A percentile compares a stretch with the other conserved stretches of the same genome.
Evolutionary conservation across 1,140 invertebrate species (phyloP).

Genomic region (Eciton burchellii): DNA sequence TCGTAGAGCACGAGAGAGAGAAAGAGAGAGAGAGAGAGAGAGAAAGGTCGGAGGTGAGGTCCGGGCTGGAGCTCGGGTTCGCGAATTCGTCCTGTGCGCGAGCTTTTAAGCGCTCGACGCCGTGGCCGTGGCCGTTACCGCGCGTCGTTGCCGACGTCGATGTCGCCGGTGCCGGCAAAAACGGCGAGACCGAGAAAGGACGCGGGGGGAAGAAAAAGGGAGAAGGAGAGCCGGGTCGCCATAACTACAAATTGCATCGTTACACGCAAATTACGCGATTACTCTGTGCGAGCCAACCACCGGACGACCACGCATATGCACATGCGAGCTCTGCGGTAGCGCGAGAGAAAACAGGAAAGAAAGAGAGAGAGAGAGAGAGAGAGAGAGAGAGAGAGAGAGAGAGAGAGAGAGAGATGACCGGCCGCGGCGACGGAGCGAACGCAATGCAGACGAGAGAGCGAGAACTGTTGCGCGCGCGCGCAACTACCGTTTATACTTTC

Average conservation of each 20-base stretch:
- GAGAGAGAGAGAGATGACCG: too few species aligned
- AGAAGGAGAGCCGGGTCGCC: constrained; percentile 61
- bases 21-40: constrained; percentile 14
- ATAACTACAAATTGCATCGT: constrained; percentile 82
- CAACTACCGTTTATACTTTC: too few species aligned
- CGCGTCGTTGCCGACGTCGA: constrained; percentile 44
- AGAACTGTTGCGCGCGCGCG: not conserved
- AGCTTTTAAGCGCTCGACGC: not conserved
- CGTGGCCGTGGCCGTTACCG: constrained; percentile 8
- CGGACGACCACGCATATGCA: constrained; percentile 57
- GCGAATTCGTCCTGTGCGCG: constrained; percentile 3
- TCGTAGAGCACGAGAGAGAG: too few species aligned
- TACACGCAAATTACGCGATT: constrained; percentile 82
- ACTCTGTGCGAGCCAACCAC: constrained; percentile 71
- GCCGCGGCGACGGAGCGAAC: constrained; percentile 1
- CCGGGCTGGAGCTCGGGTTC: not conserved
- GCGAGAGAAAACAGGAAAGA: constrained; percentile 44
- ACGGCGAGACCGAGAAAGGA: not conserved
- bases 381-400: constrained; percentile 29
- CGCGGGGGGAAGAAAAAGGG: constrained; percentile 5
- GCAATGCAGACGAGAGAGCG: constrained; percentile 20
- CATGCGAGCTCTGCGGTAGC: constrained; percentile 53
- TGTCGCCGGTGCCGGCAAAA: constrained; percentile 57
- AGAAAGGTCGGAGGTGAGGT: constrained; percentile 23
- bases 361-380: constrained; percentile 9